These are phyloP conservation scores for Himalopsyche kuldschensis DNA, from an alignment of 2,888 invertebrate genomes.

Conservation along the genomic window DNA sequence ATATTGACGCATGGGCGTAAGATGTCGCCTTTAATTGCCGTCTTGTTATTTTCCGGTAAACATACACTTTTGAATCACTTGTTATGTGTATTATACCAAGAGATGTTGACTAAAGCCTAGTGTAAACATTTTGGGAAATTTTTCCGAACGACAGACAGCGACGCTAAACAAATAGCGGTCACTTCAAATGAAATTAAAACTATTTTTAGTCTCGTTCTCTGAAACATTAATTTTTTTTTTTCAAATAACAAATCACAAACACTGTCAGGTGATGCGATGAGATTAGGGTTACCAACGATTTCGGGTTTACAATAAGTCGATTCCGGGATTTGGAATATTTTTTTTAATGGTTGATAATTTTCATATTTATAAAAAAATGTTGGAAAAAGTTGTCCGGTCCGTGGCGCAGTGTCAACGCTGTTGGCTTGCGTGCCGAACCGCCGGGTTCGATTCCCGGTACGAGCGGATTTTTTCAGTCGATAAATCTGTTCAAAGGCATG, in stretches of 20 bases:
- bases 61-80: background rate
- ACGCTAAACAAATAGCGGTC: background rate
- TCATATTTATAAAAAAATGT: too few relatives aligned
- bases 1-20: too few relatives aligned
- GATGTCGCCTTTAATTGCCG: background rate
- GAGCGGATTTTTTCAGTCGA: too few relatives aligned
- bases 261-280: background rate
- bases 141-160: background rate
- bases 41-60: background rate
- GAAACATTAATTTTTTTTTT: background rate
- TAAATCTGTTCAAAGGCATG: too few relatives aligned
- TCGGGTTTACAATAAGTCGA: too few relatives aligned
- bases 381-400: too few relatives aligned
- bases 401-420: too few relatives aligned
- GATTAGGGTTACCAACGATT: too few relatives aligned
- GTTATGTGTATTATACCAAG: background rate
- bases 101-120: background rate
- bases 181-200: background rate
- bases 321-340: too few relatives aligned
- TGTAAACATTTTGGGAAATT: background rate
- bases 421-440: too few relatives aligned
- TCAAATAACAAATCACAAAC: background rate
- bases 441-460: too few relatives aligned
- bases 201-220: background rate
- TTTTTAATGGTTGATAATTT: too few relatives aligned